phyloP scores from a whole-genome alignment of 2,888 invertebrate species.

The Ctena decussata region DNA sequence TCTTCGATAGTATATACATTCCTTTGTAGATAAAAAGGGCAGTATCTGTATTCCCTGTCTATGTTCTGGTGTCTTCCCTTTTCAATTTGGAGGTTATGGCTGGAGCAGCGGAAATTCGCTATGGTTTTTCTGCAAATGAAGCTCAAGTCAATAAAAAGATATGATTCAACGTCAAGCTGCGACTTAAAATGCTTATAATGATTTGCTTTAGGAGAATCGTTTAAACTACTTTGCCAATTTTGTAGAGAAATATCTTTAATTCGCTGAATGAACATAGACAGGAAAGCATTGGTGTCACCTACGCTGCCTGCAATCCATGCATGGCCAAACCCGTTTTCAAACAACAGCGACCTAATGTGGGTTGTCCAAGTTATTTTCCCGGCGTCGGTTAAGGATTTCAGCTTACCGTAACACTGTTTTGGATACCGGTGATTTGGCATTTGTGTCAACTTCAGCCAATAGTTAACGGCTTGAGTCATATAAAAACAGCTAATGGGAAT shows the following conservation, averaged over 20 bases:
- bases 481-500: constrained; percentile 14
- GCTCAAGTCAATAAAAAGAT: constrained; percentile 9
- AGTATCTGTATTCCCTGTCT: constrained; percentile 35
- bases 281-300: constrained; percentile 15
- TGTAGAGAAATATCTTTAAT: constrained; percentile 33
- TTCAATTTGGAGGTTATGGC: constrained; percentile 30
- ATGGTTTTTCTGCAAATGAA: constrained; percentile 2
- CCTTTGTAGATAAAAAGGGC: constrained; percentile 16
- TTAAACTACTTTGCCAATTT: background rate
- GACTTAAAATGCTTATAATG: constrained; percentile 19
- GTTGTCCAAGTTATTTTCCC: constrained; percentile 5
- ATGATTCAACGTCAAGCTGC: constrained; percentile 11
- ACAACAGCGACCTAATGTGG: background rate
- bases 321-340: constrained; percentile 34
- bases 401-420: constrained; percentile 26
- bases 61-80: constrained; percentile 30
- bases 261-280: constrained; percentile 13
- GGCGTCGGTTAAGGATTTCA: constrained; percentile 18
- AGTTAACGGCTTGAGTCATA: constrained; percentile 15
- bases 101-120: constrained; percentile 32
- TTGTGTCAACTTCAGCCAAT: constrained; percentile 22
- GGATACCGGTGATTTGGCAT: constrained; percentile 29
- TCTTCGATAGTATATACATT: constrained; percentile 32
- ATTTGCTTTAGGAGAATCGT: constrained; percentile 4
- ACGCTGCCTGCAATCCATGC: constrained; percentile 24